These are phyloP conservation scores for Atta cephalotes DNA, from an alignment of 1,140 invertebrate genomes.

Conservation along the genomic window DNA sequence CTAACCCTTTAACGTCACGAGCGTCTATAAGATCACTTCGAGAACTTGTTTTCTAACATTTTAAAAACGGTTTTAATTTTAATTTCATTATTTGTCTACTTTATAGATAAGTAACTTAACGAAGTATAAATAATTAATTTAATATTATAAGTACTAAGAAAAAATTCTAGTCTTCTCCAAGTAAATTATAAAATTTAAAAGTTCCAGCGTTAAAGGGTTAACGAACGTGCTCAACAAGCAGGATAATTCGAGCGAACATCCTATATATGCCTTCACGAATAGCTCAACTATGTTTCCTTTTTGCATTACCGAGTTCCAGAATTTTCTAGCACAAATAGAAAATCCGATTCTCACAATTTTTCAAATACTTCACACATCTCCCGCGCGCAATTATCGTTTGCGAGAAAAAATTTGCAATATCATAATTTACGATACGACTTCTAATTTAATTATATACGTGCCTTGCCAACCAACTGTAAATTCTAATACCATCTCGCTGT, in stretches of 20 bases:
- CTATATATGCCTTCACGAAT: neutral
- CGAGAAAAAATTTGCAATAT: slow-evolving; percentile 1
- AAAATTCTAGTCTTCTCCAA: neutral
- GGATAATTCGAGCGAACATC: neutral
- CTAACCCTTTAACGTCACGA: neutral
- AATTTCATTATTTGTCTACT: neutral
- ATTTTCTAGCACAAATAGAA: neutral
- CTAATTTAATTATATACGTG: neutral
- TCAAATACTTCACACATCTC: neutral
- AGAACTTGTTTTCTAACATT: neutral
- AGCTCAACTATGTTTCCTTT: neutral
- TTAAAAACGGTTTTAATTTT: neutral
- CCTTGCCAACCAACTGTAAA: slow-evolving; percentile 27
- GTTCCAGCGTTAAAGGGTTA: neutral
- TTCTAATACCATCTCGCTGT: slow-evolving; percentile 8
- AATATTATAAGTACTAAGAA: neutral
- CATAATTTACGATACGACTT: neutral
- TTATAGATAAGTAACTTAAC: neutral
- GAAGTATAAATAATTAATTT: neutral
- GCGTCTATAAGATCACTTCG: neutral
- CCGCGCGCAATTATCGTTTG: neutral
- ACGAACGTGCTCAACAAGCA: slow-evolving; percentile 1
- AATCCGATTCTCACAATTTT: slow-evolving; percentile 1
- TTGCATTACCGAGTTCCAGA: neutral
- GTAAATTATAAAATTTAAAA: neutral